Base-by-base conservation (phyloP, 1,140 invertebrate species). In the Eriocheir sinensis region DNA sequence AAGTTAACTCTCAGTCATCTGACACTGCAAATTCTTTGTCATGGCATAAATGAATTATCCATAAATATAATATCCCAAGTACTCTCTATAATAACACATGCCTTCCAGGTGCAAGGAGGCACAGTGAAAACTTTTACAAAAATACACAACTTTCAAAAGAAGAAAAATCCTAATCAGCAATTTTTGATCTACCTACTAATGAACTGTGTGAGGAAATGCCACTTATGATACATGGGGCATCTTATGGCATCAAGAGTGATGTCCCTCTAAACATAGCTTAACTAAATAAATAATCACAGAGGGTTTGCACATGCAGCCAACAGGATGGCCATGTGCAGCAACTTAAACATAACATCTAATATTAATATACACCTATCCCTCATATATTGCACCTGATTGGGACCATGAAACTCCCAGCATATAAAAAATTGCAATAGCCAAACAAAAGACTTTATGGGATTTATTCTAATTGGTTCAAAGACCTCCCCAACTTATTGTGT, bases 221-320 rank as follows among this genome's bases (percentile, higher is more conserved):
- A 72, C 6, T n/a, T n/a, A 72, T 72, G n/a, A n/a, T n/a, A n/a
- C n/a, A n/a, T 17, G 60, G 27, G 60, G 60, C 60, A 72, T 72
- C 27, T n/a, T 72, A 72, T 72, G 60, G 60, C 60, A 72, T 27
- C 60, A 72, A 72, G 21, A 72, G 60, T n/a, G 60, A 72, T 48
- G 15, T 72, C 60, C 27, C 60, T n/a, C 60, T 72, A 21, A 72
- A 72, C 48, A 53, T 53, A 72, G n/a, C 60, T 72, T 72, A 72
- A 72, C 60, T n/a, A 72, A 72, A n/a, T 1, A 72, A 72, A 72
- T 72, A 72, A 72, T 72, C 60, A 72, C 60, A 72, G 60, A n/a
- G 27, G 17, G 27, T 72, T n/a, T n/a, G n/a, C 60, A 72, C 60
- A 72, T 72, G 21, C 21, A n/a, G 60, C 60, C n/a, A 72, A 72